These are phyloP conservation scores for Griposia aprilina DNA, from an alignment of 2,888 invertebrate species.

Conservation along the genomic window DNA sequence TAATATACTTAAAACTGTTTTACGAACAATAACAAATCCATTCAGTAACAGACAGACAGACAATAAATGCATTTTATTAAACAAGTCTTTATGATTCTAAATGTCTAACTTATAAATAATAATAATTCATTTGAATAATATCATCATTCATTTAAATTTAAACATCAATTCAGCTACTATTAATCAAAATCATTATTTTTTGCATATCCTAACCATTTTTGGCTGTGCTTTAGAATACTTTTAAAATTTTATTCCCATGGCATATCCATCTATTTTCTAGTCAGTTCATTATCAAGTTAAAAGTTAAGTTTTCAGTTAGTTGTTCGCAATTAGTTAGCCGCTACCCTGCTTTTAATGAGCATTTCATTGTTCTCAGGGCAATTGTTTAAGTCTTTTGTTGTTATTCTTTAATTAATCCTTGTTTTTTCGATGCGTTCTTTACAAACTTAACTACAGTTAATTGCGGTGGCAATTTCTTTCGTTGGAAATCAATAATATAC, in stretches of 20 bases:
- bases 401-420: constrained; percentile 68
- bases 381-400: constrained; percentile 74
- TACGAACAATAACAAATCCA: background rate
- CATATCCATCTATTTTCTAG: constrained; percentile 39
- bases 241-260: background rate
- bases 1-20: background rate
- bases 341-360: constrained; percentile 78
- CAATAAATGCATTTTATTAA: too few species aligned
- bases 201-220: background rate
- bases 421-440: constrained; percentile 56
- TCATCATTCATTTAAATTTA: too few species aligned
- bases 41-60: too few species aligned
- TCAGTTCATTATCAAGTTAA: constrained; percentile 69
- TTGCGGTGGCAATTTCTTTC: constrained; percentile 48
- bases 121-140: too few species aligned
- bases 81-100: too few species aligned
- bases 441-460: constrained; percentile 45
- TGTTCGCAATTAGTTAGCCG: constrained; percentile 76
- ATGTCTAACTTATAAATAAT: too few species aligned
- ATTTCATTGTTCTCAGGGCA: constrained; percentile 79
- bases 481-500: constrained; percentile 49
- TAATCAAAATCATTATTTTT: background rate
- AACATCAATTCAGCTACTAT: too few species aligned
- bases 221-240: background rate
- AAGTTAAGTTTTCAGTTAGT: constrained; percentile 82